Evolutionary conservation across 2,888 invertebrate genomes (phyloP).

Genomic region (Drosophila neonasuta): DNA sequence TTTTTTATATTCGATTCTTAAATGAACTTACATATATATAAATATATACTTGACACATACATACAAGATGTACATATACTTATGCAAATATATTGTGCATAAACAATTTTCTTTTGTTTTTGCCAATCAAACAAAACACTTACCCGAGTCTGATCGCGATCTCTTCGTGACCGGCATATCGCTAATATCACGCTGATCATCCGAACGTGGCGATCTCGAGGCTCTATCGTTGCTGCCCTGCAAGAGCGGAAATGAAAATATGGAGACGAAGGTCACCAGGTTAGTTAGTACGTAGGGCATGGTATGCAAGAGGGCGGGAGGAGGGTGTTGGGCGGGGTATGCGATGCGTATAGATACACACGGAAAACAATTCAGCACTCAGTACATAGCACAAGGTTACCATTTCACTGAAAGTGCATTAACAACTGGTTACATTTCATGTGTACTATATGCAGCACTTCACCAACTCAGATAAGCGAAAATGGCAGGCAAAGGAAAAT

Average conservation of each 20-base stretch:
- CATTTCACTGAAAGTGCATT: background rate
- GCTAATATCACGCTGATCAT: constrained; percentile 74
- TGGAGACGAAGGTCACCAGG: constrained; percentile 27
- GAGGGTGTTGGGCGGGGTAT: constrained; percentile 7
- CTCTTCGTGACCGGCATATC: constrained; percentile 76
- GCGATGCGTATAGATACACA: constrained; percentile 27
- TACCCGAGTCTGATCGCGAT: constrained; percentile 79
- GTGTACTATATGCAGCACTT: background rate
- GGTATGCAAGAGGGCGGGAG: background rate
- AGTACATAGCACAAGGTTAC: background rate
- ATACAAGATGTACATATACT: constrained; percentile 51
- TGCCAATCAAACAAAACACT: constrained; percentile 54
- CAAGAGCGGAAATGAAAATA: constrained; percentile 1
- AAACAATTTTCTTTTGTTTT: constrained; percentile 11
- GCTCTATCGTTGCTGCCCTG: constrained; percentile 81
- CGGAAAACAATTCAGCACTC: background rate
- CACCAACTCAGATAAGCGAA: constrained; percentile 5
- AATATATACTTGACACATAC: constrained; percentile 31
- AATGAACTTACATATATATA: constrained; percentile 53
- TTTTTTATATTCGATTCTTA: constrained; percentile 15
- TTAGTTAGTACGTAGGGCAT: constrained; percentile 14
- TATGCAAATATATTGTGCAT: constrained; percentile 28
- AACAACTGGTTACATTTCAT: background rate
- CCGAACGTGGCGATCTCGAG: constrained; percentile 79
- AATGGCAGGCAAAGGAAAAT: constrained; percentile 14